A percentile compares a stretch with the other conserved stretches of the same genome.
Evolutionary conservation across 2,888 invertebrate species (phyloP).

Genomic region (Argyresthia goedartella): DNA sequence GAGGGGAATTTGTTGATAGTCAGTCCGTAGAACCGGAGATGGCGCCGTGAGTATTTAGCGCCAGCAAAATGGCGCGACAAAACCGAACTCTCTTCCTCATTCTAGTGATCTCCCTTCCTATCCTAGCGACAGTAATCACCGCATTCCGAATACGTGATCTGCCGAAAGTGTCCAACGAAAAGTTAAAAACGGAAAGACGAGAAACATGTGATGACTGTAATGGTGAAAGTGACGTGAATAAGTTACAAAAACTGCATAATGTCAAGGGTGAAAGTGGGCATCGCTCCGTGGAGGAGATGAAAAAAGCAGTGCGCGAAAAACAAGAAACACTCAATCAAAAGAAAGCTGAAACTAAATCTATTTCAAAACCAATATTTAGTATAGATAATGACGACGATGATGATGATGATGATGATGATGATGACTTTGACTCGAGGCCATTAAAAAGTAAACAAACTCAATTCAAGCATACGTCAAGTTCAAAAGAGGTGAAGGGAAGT

Average conservation of each 20-base stretch:
- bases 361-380: constrained; percentile 14
- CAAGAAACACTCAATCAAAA: constrained; percentile 25
- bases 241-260: constrained; percentile 34
- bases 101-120: constrained; percentile 55
- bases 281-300: constrained; percentile 36
- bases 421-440: constrained; percentile 2
- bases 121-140: constrained; percentile 64
- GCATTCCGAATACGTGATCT: constrained; percentile 66
- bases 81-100: constrained; percentile 61
- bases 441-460: constrained; percentile 2
- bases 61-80: constrained; percentile 58
- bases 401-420: constrained; percentile 18
- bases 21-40: constrained; percentile 46
- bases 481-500: background rate
- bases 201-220: constrained; percentile 48
- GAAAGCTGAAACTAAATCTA: constrained; percentile 2
- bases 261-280: constrained; percentile 49
- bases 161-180: constrained; percentile 29
- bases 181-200: constrained; percentile 8
- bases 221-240: constrained; percentile 30
- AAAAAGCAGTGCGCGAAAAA: constrained; percentile 37
- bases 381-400: constrained; percentile 28
- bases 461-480: background rate
- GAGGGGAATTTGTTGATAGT: background rate
- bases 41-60: constrained; percentile 56